These are phyloP conservation scores for Panurus biarmicus DNA, from an alignment of 2,113 vertebrate genomes.

Conservation along the genomic window DNA sequence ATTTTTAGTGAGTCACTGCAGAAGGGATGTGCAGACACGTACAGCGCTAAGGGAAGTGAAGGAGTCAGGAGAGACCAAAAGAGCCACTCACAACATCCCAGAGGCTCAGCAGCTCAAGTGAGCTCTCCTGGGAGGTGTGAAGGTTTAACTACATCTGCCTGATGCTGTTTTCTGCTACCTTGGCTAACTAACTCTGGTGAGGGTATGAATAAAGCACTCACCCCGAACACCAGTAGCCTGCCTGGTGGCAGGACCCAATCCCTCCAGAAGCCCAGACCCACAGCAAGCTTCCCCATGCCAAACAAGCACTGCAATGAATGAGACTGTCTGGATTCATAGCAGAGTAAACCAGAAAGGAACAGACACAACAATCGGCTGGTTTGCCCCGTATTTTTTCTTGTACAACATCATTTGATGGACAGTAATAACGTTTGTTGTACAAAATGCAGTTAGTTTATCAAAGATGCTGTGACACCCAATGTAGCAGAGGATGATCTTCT, in stretches of 20 bases:
- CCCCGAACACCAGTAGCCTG: accelerated
- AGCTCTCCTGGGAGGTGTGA: background rate
- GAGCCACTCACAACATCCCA: background rate
- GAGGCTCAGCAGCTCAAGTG: background rate
- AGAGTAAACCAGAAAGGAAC: background rate
- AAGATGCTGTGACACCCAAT: background rate
- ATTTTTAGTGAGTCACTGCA: background rate
- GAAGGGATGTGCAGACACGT: background rate
- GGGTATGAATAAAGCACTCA: background rate
- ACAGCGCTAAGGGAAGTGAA: background rate
- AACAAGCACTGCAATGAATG: background rate
- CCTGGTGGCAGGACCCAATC: background rate
- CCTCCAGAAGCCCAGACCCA: background rate
- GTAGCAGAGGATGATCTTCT: background rate
- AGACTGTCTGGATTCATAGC: background rate
- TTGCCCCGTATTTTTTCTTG: background rate
- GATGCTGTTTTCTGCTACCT: background rate
- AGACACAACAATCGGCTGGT: background rate
- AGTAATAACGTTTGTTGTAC: background rate
- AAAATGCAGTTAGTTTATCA: background rate
- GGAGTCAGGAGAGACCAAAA: background rate
- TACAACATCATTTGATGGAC: background rate
- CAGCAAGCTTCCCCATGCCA: background rate
- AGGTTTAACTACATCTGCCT: background rate
- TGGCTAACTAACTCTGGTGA: background rate